These are phyloP conservation scores for Ditylenchus dipsaci DNA, from an alignment of 1,140 invertebrate species.

Conservation along the genomic window DNA sequence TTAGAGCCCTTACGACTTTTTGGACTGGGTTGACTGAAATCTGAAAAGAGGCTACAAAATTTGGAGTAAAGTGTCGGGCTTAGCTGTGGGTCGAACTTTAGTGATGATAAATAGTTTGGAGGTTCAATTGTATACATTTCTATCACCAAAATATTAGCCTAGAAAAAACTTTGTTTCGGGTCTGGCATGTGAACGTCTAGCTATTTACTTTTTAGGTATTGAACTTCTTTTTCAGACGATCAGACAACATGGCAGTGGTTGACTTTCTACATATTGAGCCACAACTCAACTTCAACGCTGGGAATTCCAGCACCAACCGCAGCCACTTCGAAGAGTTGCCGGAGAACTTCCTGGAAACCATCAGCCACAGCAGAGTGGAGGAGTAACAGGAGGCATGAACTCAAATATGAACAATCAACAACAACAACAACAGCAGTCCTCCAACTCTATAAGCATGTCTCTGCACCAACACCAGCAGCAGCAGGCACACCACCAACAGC, in stretches of 20 bases:
- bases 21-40: too few relatives aligned
- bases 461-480: not conserved
- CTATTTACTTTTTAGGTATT: not conserved
- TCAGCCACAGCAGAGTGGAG: conserved; percentile 50
- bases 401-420: not conserved
- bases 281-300: conserved; percentile 31
- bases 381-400: not conserved
- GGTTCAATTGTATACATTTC: too few relatives aligned
- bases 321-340: conserved; percentile 52
- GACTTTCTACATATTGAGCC: conserved; percentile 54
- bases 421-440: conserved; percentile 7
- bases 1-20: too few relatives aligned
- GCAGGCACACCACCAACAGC: not conserved
- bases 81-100: too few relatives aligned
- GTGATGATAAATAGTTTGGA: too few relatives aligned
- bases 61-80: too few relatives aligned
- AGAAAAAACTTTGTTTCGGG: too few relatives aligned
- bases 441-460: not conserved
- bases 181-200: too few relatives aligned
- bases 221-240: conserved; percentile 25
- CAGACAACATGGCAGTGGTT: conserved; percentile 12
- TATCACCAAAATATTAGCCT: too few relatives aligned
- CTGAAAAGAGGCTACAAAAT: too few relatives aligned
- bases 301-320: conserved; percentile 14
- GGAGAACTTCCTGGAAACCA: conserved; percentile 55